Conservation (phyloP, 2,888 invertebrate species). For the Apamea monoglypha region DNA sequence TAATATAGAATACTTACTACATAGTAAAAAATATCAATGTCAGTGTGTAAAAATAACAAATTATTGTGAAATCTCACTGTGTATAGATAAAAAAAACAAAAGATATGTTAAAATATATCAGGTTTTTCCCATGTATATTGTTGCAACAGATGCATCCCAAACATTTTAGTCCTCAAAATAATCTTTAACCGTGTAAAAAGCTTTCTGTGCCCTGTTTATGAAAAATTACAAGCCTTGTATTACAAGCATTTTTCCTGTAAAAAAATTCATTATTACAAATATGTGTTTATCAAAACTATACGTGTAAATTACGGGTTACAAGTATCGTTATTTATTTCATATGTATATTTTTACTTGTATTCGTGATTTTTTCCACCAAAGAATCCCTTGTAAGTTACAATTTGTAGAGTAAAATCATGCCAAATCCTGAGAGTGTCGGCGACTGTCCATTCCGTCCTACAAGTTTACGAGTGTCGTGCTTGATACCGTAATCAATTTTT, state of each 20-base stretch:
- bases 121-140: neutral
- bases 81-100: neutral
- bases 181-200: neutral
- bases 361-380: neutral
- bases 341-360: neutral
- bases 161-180: neutral
- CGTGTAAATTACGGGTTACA: no score
- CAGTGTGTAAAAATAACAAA: neutral
- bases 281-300: no score
- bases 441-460: neutral
- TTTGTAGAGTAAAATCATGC: neutral
- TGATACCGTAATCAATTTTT: neutral
- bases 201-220: neutral
- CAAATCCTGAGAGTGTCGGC: neutral
- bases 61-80: neutral
- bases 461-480: neutral
- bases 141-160: neutral
- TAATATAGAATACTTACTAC: neutral
- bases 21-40: neutral
- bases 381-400: neutral
- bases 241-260: no score
- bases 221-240: no score
- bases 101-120: neutral
- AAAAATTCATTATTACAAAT: no score
- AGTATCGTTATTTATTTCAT: neutral